Evolutionary conservation across 1,140 invertebrate species (phyloP), one percentile per base, ranked within the genome.

Genomic region (Tigriopus japonicus): DNA sequence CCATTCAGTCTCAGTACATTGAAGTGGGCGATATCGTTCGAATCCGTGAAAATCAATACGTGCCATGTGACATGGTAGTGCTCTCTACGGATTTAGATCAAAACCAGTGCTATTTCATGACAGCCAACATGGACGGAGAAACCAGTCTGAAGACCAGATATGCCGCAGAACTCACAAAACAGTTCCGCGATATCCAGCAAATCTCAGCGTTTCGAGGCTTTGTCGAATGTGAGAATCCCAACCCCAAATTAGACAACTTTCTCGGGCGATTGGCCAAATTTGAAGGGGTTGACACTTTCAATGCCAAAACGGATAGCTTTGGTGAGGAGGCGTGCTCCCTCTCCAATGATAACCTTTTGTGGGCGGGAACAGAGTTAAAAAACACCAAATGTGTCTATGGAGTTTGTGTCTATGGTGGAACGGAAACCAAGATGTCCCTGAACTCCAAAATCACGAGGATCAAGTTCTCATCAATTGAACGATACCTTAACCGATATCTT

Each of bases 31-130:
- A 88, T 61, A 72, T 89, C 6, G 78, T 90, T 0, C 75, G 78
- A 56, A 78, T 89, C 0, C 71, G 74, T 17, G 70, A 77, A 0
- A 82, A 87, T 56, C 76, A 82, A 49, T 80, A 82, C 63, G 80
- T 91, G 10, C 87, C 87, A 0, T 87, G 85, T 65, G 87, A 91
- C 70, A 66, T 88, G 43, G 77, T 89, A 1, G 67, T 89, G 49
- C 68, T 91, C 6, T 78, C 80, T 14, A 83, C 68, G 28, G 71
- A 71, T 24, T 71, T 76, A 41, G 60, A 65, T 0, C 68, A 72
- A 12, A 71, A 70, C 5, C 71, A 72, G 49, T 82, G 80, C 67
- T 78, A 75, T 60, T 71, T 82, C 15, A 81, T 78, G 1, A 83
- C 81, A 0, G 77, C 80, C 1, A 83, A 83, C 71, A 70, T 83